These are phyloP conservation scores for Oenanthe oenanthe DNA, from an alignment of 2,113 vertebrate species.

Conservation along the genomic window DNA sequence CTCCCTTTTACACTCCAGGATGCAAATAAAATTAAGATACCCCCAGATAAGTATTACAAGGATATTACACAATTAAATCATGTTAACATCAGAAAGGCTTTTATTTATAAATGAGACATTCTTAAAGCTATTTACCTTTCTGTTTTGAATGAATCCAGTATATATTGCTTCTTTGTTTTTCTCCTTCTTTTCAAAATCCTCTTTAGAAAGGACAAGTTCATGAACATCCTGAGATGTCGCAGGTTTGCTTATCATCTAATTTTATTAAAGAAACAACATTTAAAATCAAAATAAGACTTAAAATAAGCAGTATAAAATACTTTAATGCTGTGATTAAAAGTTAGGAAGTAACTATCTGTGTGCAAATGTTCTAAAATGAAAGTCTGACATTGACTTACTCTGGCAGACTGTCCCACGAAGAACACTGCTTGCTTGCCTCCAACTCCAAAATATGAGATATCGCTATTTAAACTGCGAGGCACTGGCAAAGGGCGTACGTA, in stretches of 20 bases:
- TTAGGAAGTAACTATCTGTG: not conserved
- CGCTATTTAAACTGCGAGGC: constrained; percentile 92
- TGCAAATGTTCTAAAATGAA: not conserved
- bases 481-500: constrained; percentile 85
- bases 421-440: constrained; percentile 96
- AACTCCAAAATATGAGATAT: constrained; percentile 96
- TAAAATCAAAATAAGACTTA: not conserved
- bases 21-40: not conserved
- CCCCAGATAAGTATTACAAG: not conserved
- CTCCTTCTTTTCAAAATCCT: constrained; percentile 92
- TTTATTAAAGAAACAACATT: constrained; percentile 28
- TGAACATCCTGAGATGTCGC: constrained; percentile 86
- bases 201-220: constrained; percentile 91
- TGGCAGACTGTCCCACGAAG: constrained; percentile 88
- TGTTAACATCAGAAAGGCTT: not conserved
- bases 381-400: constrained; percentile 76
- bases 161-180: constrained; percentile 88
- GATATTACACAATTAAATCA: not conserved
- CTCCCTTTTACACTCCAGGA: not conserved
- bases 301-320: not conserved
- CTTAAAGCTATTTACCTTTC: constrained; percentile 79
- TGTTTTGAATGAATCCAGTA: constrained; percentile 83
- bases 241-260: constrained; percentile 92
- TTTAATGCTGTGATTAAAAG: not conserved
- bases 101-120: not conserved